Evolutionary conservation across 2,888 invertebrate species (phyloP), one percentile per base, ranked within the genome.

Genomic region (Heliconius ismenius): DNA sequence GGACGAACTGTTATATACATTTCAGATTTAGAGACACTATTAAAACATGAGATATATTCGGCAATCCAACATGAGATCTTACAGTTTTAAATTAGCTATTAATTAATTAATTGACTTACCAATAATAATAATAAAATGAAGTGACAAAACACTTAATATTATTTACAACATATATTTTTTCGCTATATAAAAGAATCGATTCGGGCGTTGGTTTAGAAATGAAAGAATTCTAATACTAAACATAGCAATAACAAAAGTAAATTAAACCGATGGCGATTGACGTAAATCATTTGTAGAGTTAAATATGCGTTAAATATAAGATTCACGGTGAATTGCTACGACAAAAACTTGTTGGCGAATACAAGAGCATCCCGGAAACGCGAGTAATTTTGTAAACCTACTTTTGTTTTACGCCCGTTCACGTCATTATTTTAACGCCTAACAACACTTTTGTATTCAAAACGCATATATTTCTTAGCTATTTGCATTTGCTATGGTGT

Each of bases 401-500:
- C 78, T 77, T 79, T 80, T 77, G 76, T 79, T 78, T 78, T 80
- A 73, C 75, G 77, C 73, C 84, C 83, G 83, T 82, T 84, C 84
- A 81, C 85, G 84, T 85, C 83, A 87, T 87, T 84, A 83, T 81
- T 83, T 49, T 84, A 85, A 85, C 79, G 82, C 81, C 76, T 80
- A 82, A 80, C 81, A 81, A 83, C 79, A 81, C 43, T 85, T 86
- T 85, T 80, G 82, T 83, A 83, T 86, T 83, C 84, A 85, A 86
- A 85, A 84, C 82, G 81, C 83, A 80, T 83, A 79, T 80, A 81
- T 72, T 78, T 81, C 73, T 13, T 26, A 54, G 39, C 63, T 26
- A 58, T 28, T 64, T 64, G n/a, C 4, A 39, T 39, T 4, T 13
- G 67, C 6, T 67, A 39, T 67, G 24, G 67, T 67, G 39, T 39